Percentiles rank a stretch among this genome's conserved stretches.
Conservation (phyloP, 2,888 invertebrate species). For the Anagyrus pseudococci region DNA sequence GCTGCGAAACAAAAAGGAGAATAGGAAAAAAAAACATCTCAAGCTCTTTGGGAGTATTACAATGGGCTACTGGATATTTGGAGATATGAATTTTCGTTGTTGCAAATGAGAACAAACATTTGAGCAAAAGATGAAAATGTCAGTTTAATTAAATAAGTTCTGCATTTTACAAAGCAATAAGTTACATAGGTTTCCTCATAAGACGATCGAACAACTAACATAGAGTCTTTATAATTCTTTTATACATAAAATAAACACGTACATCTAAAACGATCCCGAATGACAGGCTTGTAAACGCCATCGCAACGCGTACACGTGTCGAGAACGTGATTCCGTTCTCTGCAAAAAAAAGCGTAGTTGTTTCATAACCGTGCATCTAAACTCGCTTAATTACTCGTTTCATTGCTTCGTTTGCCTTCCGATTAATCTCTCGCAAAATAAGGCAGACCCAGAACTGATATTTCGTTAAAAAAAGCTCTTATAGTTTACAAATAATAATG, state of each 20-base stretch:
- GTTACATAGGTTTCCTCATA: constrained; percentile 54
- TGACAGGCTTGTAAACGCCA: constrained; percentile 27
- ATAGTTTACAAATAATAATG: constrained; percentile 30
- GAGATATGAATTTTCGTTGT: not conserved
- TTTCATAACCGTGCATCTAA: constrained; percentile 22
- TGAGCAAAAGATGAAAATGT: constrained; percentile 39
- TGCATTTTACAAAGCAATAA: constrained; percentile 64
- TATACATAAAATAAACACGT: constrained; percentile 50
- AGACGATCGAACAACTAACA: constrained; percentile 46
- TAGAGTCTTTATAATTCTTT: constrained; percentile 44
- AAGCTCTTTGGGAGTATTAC: too few species aligned
- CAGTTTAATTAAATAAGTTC: constrained; percentile 60
- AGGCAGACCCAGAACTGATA: constrained; percentile 31
- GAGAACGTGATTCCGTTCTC: constrained; percentile 18
- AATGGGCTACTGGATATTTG: too few species aligned
- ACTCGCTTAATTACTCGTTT: constrained; percentile 22
- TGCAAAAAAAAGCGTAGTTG: constrained; percentile 26
- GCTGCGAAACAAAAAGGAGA: not conserved
- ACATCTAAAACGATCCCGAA: constrained; percentile 40
- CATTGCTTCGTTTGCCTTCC: constrained; percentile 10
- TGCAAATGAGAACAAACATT: constrained; percentile 18
- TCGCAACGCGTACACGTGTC: constrained; percentile 17
- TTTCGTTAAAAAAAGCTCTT: constrained; percentile 33
- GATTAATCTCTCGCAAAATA: constrained; percentile 21
- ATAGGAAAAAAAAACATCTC: too few species aligned